Conservation (phyloP, 2,888 invertebrate species). For the Coenonympha glycerion region DNA sequence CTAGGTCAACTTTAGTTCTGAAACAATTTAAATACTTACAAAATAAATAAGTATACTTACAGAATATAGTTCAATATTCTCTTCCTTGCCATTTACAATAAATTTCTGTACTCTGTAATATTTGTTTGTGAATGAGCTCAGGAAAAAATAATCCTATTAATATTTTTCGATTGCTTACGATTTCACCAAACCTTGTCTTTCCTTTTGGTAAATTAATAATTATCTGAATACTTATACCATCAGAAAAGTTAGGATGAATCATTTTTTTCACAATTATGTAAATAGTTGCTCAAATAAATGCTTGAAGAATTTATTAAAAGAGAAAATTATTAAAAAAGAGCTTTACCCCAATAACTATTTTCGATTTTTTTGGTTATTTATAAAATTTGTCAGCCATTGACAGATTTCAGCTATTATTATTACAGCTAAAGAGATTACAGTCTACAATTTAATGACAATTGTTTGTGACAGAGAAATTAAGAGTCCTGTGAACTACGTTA, state of each 20-base stretch:
- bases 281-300: background rate
- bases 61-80: constrained; percentile 26
- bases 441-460: no score
- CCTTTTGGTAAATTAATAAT: constrained; percentile 24
- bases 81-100: constrained; percentile 39
- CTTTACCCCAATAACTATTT: no score
- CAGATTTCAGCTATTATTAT: no score
- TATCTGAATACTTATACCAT: constrained; percentile 41
- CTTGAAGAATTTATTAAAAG: constrained; percentile 17
- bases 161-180: constrained; percentile 4
- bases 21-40: constrained; percentile 38
- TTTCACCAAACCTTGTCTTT: constrained; percentile 29
- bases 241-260: constrained; percentile 32
- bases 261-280: constrained; percentile 23
- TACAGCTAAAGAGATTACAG: no score
- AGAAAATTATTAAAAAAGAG: background rate
- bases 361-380: no score
- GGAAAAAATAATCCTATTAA: constrained; percentile 5
- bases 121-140: constrained; percentile 19
- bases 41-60: constrained; percentile 47
- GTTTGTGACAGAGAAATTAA: no score
- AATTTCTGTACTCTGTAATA: constrained; percentile 48
- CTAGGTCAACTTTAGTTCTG: constrained; percentile 38
- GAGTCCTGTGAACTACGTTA: no score
- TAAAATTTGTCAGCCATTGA: no score